Conservation (phyloP, 1,140 invertebrate species). For the Penaeus chinensis region DNA sequence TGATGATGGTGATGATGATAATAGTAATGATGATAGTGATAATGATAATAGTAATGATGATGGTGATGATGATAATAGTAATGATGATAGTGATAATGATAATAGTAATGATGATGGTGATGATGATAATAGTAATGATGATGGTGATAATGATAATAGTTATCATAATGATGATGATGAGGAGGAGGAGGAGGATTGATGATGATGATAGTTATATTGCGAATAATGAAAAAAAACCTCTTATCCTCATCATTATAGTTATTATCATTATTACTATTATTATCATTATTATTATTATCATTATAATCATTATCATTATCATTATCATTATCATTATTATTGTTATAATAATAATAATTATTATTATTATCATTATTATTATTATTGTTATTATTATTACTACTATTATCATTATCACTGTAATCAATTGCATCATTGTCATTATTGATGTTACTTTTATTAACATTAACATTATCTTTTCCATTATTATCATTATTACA, state of each 20-base stretch:
- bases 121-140: neutral
- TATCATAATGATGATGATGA: too few relatives aligned
- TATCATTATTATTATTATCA: too few relatives aligned
- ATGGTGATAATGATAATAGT: neutral
- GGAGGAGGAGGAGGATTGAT: too few relatives aligned
- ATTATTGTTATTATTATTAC: neutral
- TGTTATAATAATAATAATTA: too few relatives aligned
- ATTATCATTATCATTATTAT: too few relatives aligned
- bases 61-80: neutral
- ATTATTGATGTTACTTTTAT: neutral
- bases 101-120: neutral
- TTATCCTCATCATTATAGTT: neutral
- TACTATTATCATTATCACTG: neutral
- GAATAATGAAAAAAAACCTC: neutral
- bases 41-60: neutral
- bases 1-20: neutral
- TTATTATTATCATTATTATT: neutral
- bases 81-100: neutral
- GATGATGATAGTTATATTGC: too few relatives aligned
- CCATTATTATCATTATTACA: too few relatives aligned
- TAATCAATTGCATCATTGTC: neutral
- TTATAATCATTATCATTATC: too few relatives aligned
- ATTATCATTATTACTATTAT: neutral
- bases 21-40: neutral
- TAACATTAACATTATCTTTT: too few relatives aligned